Conservation (phyloP, 35 echinoderm and acorn worm species). For the Holothuria glaberrima region DNA sequence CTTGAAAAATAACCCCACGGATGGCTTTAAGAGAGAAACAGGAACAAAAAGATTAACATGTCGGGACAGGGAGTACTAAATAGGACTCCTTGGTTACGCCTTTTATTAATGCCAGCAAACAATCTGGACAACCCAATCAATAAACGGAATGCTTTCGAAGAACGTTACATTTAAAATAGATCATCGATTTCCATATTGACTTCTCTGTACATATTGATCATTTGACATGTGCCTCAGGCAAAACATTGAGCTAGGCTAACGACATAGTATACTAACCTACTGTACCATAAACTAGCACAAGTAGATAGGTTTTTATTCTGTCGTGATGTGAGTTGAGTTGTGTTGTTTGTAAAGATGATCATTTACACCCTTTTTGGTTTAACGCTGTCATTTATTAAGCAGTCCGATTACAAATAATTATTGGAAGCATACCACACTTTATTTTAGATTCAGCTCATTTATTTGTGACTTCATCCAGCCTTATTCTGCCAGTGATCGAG, state of each 20-base stretch:
- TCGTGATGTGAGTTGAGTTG: too few species aligned
- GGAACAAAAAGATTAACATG: constrained; percentile 14
- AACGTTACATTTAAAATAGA: constrained; percentile 25
- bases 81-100: constrained; percentile 35
- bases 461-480: too few species aligned
- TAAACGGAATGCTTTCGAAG: background rate
- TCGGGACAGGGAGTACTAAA: background rate
- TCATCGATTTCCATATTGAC: background rate
- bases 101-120: background rate
- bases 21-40: background rate
- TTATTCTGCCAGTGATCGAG: too few species aligned
- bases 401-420: too few species aligned
- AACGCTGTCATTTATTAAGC: too few species aligned
- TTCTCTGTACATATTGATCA: background rate
- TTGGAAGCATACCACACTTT: too few species aligned
- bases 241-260: background rate
- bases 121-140: background rate
- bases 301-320: too few species aligned
- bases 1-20: constrained; percentile 15
- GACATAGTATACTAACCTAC: too few species aligned
- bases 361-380: too few species aligned
- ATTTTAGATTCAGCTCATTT: too few species aligned
- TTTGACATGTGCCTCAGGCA: constrained; percentile 18
- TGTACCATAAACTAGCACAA: too few species aligned
- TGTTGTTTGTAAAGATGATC: too few species aligned